Percentiles rank a stretch among this genome's conserved stretches.
phyloP scores from a whole-genome alignment of 64 coral and sea anemone genomes.

The Actinia tenebrosa region DNA sequence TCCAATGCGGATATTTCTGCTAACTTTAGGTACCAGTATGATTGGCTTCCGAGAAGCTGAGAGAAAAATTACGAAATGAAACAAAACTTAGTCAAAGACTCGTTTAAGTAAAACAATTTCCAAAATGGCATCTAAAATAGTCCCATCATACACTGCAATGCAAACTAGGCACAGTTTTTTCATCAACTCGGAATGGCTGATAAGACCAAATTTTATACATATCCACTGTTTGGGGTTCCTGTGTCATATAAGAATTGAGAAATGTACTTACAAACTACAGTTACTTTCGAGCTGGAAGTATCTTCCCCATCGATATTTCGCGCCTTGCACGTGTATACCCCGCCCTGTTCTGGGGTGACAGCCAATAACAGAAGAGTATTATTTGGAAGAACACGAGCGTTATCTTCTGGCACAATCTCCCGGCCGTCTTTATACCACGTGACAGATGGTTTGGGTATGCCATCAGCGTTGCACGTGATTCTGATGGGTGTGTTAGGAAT shows the following conservation, averaged over 20 bases:
- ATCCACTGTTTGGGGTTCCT: no score
- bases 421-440: slow-evolving; percentile 49
- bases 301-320: slow-evolving; percentile 31
- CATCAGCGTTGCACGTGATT: slow-evolving; percentile 32
- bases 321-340: slow-evolving; percentile 40
- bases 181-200: no score
- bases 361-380: slow-evolving; percentile 10
- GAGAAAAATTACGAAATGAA: background rate
- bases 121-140: no score
- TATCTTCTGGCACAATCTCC: background rate
- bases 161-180: no score
- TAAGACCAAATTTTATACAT: no score
- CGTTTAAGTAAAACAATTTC: background rate
- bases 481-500: slow-evolving; percentile 5
- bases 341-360: slow-evolving; percentile 1
- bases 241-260: no score
- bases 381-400: slow-evolving; percentile 1
- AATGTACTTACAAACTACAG: slow-evolving; percentile 21
- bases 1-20: slow-evolving; percentile 25
- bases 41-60: slow-evolving; percentile 38
- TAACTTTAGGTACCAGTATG: slow-evolving; percentile 29
- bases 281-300: slow-evolving; percentile 16
- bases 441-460: slow-evolving; percentile 27
- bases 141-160: no score
- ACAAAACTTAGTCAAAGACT: background rate